A percentile compares a stretch with the other conserved stretches of the same genome.
Conservation (phyloP, 2,888 invertebrate genomes). For the Lissonota sp. region DNA sequence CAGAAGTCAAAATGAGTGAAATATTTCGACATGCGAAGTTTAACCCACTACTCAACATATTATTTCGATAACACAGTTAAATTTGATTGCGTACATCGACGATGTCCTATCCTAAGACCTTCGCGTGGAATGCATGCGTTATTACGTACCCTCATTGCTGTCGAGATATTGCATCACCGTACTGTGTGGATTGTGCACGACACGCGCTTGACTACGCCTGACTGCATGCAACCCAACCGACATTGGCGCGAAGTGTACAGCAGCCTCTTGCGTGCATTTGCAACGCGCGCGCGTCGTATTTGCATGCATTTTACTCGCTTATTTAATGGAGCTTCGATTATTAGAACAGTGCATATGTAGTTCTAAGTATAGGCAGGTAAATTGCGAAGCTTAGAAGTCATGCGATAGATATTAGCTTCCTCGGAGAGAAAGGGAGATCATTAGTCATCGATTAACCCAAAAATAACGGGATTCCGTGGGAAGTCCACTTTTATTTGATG, state of each 20-base stretch:
- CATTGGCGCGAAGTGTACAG: constrained; percentile 44
- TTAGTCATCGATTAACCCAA: too few species aligned
- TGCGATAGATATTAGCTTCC: constrained; percentile 13
- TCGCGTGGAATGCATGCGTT: background rate
- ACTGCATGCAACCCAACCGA: constrained; percentile 66
- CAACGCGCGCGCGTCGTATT: background rate
- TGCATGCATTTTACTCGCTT: constrained; percentile 9
- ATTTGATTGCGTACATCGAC: constrained; percentile 24
- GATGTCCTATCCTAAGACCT: background rate
- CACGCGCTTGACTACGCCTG: constrained; percentile 63
- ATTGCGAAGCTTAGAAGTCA: background rate
- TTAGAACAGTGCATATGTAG: constrained; percentile 1
- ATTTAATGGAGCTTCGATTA: constrained; percentile 22
- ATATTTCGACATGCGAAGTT: too few species aligned
- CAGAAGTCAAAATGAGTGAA: too few species aligned
- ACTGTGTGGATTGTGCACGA: constrained; percentile 27
- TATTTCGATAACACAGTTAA: too few species aligned
- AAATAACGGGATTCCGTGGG: too few species aligned
- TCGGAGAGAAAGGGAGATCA: too few species aligned
- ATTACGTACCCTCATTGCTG: constrained; percentile 5
- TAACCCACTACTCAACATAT: too few species aligned
- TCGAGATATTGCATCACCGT: constrained; percentile 1
- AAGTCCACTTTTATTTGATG: too few species aligned
- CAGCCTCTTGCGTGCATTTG: constrained; percentile 24
- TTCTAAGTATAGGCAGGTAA: background rate